phyloP scores from a whole-genome alignment of 30 jellyfish, hydroid and myxozoan species.

The Phacellophora camtschatica region DNA sequence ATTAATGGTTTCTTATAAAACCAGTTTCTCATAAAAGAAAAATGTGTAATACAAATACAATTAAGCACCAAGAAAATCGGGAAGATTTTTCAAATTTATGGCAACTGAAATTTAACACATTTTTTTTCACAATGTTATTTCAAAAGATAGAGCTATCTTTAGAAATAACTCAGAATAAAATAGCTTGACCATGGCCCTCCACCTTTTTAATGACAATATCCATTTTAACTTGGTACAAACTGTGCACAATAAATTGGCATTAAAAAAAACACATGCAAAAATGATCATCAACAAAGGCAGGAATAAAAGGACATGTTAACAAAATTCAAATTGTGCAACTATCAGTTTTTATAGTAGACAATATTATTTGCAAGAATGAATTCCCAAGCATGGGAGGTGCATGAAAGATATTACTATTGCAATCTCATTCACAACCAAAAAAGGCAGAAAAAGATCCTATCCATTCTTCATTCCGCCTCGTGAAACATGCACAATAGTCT shows the following conservation, averaged over 20 bases:
- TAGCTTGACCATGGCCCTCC: neutral
- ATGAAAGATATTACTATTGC: neutral
- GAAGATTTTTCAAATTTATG: too few species aligned
- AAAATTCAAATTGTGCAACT: too few species aligned
- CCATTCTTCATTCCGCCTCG: neutral
- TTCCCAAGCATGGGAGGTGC: slow-evolving; percentile 7
- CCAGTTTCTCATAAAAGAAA: too few species aligned
- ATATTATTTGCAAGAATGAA: neutral
- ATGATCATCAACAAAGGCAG: neutral
- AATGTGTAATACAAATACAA: too few species aligned
- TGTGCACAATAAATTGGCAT: neutral
- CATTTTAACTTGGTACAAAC: neutral
- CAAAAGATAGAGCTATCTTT: too few species aligned
- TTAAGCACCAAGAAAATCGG: too few species aligned
- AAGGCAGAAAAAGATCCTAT: neutral
- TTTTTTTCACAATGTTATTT: too few species aligned
- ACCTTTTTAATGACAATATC: neutral
- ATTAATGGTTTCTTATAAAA: too few species aligned
- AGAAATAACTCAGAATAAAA: neutral
- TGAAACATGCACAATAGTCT: neutral
- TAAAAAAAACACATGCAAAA: neutral
- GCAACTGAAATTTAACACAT: too few species aligned
- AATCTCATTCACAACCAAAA: neutral
- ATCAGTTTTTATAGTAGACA: neutral
- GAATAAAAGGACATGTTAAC: neutral